Percentiles rank a stretch among this genome's conserved stretches.
These are phyloP conservation scores for Gymnothorax javanicus DNA, from an alignment of 2,797 vertebrate species.

Conservation along the genomic window DNA sequence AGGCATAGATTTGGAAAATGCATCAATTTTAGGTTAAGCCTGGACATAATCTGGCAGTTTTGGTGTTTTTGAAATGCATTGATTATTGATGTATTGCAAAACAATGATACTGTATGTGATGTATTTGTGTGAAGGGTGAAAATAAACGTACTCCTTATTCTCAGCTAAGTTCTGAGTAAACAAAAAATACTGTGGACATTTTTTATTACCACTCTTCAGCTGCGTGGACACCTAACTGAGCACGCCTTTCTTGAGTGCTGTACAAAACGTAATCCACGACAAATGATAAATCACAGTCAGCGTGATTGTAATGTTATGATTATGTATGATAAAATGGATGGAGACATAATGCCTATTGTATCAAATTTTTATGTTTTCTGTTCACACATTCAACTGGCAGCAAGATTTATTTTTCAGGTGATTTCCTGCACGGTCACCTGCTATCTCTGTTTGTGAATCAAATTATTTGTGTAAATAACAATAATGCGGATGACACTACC, in stretches of 20 bases:
- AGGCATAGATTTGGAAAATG: no score
- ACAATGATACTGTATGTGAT: not conserved
- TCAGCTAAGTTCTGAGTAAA: not conserved
- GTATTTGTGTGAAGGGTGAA: not conserved
- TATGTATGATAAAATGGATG: no score
- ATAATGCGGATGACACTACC: not conserved
- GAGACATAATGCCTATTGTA: not conserved
- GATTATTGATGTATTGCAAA: not conserved
- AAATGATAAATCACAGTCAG: not conserved
- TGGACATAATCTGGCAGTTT: not conserved
- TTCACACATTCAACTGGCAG: not conserved
- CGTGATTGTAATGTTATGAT: not conserved
- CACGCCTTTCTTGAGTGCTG: not conserved
- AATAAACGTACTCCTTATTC: not conserved
- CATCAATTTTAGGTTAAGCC: not conserved
- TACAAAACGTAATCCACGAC: not conserved
- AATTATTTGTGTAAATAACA: slow-evolving; percentile 21
- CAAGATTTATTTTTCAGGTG: not conserved
- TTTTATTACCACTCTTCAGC: not conserved
- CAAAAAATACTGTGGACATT: not conserved
- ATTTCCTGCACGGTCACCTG: not conserved
- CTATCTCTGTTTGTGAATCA: slow-evolving; percentile 13
- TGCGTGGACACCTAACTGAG: not conserved
- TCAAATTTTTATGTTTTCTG: not conserved
- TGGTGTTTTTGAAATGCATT: not conserved